phyloP scores from a whole-genome alignment of 2,888 invertebrate species.

The Ethmia dodecea region DNA sequence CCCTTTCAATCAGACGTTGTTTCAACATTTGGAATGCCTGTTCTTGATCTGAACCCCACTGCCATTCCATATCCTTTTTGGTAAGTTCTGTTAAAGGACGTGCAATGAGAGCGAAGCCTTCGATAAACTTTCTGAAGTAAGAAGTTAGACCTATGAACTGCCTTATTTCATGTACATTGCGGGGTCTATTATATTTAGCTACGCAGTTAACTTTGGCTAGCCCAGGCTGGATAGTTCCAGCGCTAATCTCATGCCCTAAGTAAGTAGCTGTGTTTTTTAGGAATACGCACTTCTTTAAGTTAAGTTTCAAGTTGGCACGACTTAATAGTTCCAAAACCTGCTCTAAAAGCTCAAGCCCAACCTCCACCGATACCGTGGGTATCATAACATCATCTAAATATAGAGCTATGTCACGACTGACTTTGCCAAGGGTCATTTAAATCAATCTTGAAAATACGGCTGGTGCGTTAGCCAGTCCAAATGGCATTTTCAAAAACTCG shows the following conservation, averaged over 20 bases:
- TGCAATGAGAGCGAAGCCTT: conserved; percentile 2
- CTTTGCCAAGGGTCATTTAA: background rate
- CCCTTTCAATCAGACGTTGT: conserved; percentile 13
- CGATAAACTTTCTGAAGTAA: conserved; percentile 8
- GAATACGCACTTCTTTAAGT: conserved; percentile 5
- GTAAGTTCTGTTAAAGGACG: conserved; percentile 3
- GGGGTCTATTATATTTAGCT: background rate
- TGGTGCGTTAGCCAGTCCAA: conserved; percentile 1
- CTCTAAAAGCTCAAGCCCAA: background rate
- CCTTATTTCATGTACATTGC: conserved; percentile 1
- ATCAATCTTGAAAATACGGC: background rate
- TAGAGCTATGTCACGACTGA: background rate
- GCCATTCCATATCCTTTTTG: conserved; percentile 6
- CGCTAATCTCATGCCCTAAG: conserved; percentile 3
- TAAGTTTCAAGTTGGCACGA: conserved; percentile 1
- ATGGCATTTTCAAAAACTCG: conserved; percentile 1
- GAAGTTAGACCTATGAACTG: conserved; percentile 1
- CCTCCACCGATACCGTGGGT: background rate
- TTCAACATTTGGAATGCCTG: conserved; percentile 21
- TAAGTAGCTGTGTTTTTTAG: background rate
- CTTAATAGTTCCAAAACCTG: background rate
- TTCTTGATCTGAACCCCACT: conserved; percentile 18
- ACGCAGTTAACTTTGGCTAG: background rate
- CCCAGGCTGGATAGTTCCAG: conserved; percentile 2
- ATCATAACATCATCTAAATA: conserved; percentile 5